Base-by-base conservation (phyloP, 1,140 invertebrate species). In the Drosophila hydei region DNA sequence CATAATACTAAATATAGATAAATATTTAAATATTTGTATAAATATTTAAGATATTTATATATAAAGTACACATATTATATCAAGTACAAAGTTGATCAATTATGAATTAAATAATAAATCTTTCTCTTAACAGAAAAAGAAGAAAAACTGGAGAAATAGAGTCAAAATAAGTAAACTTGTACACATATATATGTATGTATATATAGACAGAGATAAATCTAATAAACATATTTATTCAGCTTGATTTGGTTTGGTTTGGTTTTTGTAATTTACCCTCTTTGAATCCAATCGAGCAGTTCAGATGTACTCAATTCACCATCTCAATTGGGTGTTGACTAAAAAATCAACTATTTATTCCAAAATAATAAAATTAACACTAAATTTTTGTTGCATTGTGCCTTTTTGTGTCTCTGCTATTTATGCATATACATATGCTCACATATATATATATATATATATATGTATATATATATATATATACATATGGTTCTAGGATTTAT, bases 361-460 rank as follows among this genome's bases (percentile, higher is more conserved):
- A 80, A 56, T 61, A 75, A 75, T 87, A 87, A 85, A 65, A 65
- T 65, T 75, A 77, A 80, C 79, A 75, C 60, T 77, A 85, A 68
- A 80, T 72, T 87, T 85, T 50, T 78, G 71, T 67, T 64, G 62
- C 56, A 68, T 67, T 72, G 58, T 58, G 70, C 58, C 73, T 38
- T 50, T 75, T 38, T 48, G 19, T 59, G 55, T 56, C 51, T 72
- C 45, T 43, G 63, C 62, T 55, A 60, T 61, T 63, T 54, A 61
- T 42, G 76, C 59, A 67, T 58, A 60, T 72, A 65, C 50, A 73
- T 27, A 72, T 50, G 67, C 14, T 72, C 63, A 30, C 42, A 40
- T 42, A 51, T 25, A 43, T 23, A 55, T 45, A 52, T 62, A 61
- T 51, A 45, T 19, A 36, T 36, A 58, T 43, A 40, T 25, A 14